Evolutionary conservation across 2,888 invertebrate genomes (phyloP).

Genomic region (Carabus problematicus): DNA sequence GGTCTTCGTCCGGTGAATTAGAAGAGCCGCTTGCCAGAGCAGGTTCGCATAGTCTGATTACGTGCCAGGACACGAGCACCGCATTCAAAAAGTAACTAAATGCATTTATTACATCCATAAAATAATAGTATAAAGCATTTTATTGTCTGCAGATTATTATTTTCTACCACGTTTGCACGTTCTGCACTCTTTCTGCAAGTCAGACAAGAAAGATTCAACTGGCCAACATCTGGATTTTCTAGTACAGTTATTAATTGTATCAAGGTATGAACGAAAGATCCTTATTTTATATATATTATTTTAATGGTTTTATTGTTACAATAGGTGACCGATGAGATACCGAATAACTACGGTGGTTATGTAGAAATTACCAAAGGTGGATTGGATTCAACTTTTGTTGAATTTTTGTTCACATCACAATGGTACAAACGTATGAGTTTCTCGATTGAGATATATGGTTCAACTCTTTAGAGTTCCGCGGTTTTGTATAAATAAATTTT

Average conservation of each 20-base stretch:
- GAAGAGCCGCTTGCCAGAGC: background rate
- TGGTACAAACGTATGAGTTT: slow-evolving; percentile 1
- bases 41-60: slow-evolving; percentile 4
- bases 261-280: background rate
- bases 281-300: background rate
- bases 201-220: slow-evolving; percentile 1
- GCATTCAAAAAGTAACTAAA: background rate
- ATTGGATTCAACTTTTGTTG: background rate
- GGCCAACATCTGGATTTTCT: slow-evolving; percentile 4
- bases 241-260: slow-evolving; percentile 4
- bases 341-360: slow-evolving; percentile 7
- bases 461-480: too few species aligned
- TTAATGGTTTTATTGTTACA: background rate
- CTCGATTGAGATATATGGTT: slow-evolving; percentile 1
- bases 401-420: slow-evolving; percentile 1
- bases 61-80: background rate
- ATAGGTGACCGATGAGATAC: slow-evolving; percentile 6
- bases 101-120: too few species aligned
- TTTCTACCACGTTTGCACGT: too few species aligned
- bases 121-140: too few species aligned
- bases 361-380: slow-evolving; percentile 3
- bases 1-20: background rate
- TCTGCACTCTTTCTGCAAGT: background rate
- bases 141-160: too few species aligned
- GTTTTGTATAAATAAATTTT: too few species aligned